Percentiles rank a stretch among this genome's conserved stretches.
These are phyloP conservation scores for Agonopterix alstromeriana DNA, from an alignment of 2,888 invertebrate genomes.

Conservation along the genomic window DNA sequence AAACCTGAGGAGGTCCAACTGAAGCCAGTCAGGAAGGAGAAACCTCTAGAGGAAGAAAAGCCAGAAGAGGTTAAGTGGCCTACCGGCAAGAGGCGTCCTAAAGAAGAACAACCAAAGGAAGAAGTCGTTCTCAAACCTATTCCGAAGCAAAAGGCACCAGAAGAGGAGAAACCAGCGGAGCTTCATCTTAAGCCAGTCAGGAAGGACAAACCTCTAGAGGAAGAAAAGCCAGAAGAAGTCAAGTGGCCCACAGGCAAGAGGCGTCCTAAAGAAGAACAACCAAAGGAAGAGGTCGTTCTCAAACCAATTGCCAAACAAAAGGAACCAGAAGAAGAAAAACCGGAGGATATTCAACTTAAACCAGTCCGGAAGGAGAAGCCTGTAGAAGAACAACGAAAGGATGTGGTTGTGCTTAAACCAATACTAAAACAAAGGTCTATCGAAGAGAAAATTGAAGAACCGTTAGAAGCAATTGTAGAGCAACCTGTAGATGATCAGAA, in stretches of 20 bases:
- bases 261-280: conserved; percentile 28
- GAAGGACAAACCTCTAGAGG: conserved; percentile 23
- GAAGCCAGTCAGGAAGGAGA: conserved; percentile 19
- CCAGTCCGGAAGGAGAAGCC: conserved; percentile 20
- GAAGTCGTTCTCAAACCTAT: conserved; percentile 64
- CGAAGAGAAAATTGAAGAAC: conserved; percentile 22
- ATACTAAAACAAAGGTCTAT: conserved; percentile 18
- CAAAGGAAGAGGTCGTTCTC: conserved; percentile 44
- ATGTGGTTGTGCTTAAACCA: conserved; percentile 39
- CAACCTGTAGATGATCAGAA: conserved; percentile 25
- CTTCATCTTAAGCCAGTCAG: conserved; percentile 39
- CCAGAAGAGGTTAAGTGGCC: conserved; percentile 40
- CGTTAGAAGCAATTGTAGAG: conserved; percentile 32
- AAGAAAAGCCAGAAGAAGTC: conserved; percentile 54
- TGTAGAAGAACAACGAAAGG: conserved; percentile 26
- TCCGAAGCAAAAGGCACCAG: conserved; percentile 15
- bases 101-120: conserved; percentile 17
- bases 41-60: conserved; percentile 29
- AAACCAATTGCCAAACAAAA: conserved; percentile 43
- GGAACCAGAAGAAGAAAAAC: conserved; percentile 39
- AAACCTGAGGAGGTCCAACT: conserved; percentile 18
- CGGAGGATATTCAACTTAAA: conserved; percentile 52
- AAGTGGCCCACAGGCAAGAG: conserved; percentile 39
- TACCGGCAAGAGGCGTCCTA: conserved; percentile 52
- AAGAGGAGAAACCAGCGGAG: conserved; percentile 42